A percentile compares a stretch with the other conserved stretches of the same genome.
phyloP scores from a whole-genome alignment of 2,113 vertebrate genomes.

The Macquaria ambigua region DNA sequence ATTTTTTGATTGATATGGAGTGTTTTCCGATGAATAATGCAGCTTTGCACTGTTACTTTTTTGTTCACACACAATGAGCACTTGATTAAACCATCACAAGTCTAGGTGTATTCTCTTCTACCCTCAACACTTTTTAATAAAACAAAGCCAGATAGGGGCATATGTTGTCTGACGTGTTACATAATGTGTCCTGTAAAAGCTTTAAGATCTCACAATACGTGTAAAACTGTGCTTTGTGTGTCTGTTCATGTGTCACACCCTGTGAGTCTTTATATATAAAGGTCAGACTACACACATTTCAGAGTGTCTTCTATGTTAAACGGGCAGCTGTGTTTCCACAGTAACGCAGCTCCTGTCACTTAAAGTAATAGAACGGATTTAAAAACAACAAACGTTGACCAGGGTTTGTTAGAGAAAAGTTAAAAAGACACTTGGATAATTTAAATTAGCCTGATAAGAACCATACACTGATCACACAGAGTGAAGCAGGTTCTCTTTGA shows the following conservation, averaged over 20 bases:
- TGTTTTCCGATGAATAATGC: constrained; percentile 55
- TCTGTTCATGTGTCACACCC: constrained; percentile 16
- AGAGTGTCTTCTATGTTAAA: background rate
- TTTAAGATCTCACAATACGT: constrained; percentile 18
- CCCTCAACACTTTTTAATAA: constrained; percentile 7
- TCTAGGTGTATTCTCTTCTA: background rate
- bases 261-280: constrained; percentile 25
- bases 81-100: constrained; percentile 8
- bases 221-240: constrained; percentile 2
- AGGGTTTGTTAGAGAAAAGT: background rate
- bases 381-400: background rate
- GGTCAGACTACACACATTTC: background rate
- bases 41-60: background rate
- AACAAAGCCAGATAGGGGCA: constrained; percentile 28
- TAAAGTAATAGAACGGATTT: background rate
- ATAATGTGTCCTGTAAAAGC: constrained; percentile 18
- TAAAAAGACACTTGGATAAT: background rate
- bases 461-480: background rate
- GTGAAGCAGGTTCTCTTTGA: background rate
- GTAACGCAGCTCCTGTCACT: background rate
- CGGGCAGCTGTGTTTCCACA: background rate
- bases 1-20: constrained; percentile 24
- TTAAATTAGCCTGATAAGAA: background rate
- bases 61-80: constrained; percentile 11
- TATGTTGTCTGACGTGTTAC: constrained; percentile 3